Evolutionary conservation across 2,113 vertebrate genomes (phyloP).

Genomic region (Hypomesus transpacificus): DNA sequence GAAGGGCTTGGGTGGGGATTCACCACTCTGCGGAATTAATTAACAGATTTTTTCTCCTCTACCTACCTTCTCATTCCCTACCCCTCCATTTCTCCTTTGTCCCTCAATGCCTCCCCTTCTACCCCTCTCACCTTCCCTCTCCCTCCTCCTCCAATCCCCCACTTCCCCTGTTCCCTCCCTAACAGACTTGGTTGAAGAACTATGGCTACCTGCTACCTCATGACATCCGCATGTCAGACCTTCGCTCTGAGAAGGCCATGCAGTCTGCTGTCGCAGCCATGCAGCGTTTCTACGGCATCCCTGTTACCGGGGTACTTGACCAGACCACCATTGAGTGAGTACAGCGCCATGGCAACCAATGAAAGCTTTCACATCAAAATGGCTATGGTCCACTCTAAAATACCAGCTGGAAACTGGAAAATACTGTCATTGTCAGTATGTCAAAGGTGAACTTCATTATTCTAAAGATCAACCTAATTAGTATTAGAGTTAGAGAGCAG

Average conservation of each 20-base stretch:
- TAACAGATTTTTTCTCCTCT: not conserved
- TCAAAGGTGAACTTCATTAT: too few species aligned
- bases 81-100: not conserved
- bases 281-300: slow-evolving; percentile 91
- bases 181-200: slow-evolving; percentile 87
- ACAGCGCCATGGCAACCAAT: not conserved
- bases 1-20: too few species aligned
- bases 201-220: slow-evolving; percentile 88
- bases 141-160: not conserved
- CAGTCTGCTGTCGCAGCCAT: slow-evolving; percentile 88
- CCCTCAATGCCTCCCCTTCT: not conserved
- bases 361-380: not conserved
- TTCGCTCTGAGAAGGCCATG: slow-evolving; percentile 84
- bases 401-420: not conserved
- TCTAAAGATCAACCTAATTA: too few species aligned
- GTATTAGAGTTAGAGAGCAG: too few species aligned
- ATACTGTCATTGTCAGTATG: not conserved
- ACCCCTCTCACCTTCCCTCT: not conserved
- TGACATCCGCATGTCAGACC: slow-evolving; percentile 77
- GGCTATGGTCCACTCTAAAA: not conserved
- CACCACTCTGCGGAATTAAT: not conserved
- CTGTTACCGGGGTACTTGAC: slow-evolving; percentile 86
- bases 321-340: slow-evolving; percentile 85
- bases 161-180: slow-evolving; percentile 12
- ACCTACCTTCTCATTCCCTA: not conserved